Evolutionary conservation across 53 echinoderm and acorn worm genomes (phyloP).

Genomic region (Holothuria scabra): DNA sequence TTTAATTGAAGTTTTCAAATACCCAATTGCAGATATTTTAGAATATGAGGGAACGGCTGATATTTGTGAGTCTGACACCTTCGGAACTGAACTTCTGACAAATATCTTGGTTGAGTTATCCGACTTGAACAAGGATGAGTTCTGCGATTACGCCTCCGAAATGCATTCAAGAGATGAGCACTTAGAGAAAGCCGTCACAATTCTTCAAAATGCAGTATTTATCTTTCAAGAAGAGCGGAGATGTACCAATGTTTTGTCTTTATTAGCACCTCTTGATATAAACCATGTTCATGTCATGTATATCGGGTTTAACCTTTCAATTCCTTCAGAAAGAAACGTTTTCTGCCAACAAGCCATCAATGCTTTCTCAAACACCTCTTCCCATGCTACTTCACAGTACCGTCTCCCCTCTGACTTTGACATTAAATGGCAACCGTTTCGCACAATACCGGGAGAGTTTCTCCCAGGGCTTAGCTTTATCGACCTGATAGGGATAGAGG

Average conservation of each 20-base stretch:
- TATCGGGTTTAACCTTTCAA: background rate
- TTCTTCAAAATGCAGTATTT: background rate
- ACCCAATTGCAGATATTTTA: constrained; percentile 17
- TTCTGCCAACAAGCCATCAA: constrained; percentile 1
- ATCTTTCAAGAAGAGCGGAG: background rate
- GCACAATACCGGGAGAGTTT: constrained; percentile 19
- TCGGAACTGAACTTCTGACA: background rate
- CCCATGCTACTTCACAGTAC: background rate
- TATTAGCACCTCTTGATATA: constrained; percentile 7
- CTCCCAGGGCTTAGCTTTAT: constrained; percentile 25
- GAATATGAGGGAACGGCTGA: background rate
- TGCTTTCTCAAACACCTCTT: background rate
- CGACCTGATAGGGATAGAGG: constrained; percentile 1
- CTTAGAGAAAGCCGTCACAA: constrained; percentile 6
- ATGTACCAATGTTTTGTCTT: background rate
- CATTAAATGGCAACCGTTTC: background rate
- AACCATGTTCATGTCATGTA: background rate
- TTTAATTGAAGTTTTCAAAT: background rate
- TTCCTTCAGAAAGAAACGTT: background rate
- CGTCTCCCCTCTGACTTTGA: background rate
- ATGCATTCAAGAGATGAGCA: constrained; percentile 11
- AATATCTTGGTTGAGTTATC: constrained; percentile 21
- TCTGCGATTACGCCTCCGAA: constrained; percentile 6
- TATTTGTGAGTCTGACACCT: background rate
- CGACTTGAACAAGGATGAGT: background rate